Evolutionary conservation across 2,888 invertebrate genomes (phyloP), one percentile per base, ranked within the genome.

Genomic region (Drepana falcataria): DNA sequence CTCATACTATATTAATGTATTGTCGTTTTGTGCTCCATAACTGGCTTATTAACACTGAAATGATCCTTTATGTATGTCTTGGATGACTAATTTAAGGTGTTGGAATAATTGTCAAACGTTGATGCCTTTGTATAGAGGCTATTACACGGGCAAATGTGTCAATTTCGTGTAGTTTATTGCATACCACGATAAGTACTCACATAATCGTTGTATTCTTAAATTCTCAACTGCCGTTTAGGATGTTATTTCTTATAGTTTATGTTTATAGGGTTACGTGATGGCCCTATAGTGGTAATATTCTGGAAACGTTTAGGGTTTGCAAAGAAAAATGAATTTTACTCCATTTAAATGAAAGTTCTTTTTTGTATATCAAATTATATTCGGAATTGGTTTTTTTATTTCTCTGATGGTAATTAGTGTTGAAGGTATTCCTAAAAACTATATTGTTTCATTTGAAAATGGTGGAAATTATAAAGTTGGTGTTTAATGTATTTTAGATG

Each of bases 1-100:
- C 77, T 83, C 80, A 79, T 79, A 75, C 75, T 65, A 69, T 73
- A 81, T 81, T 79, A 76, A 77, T 79, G 79, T 79, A 81, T 80
- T 83, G 75, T 85, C 74, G 74, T 80, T 75, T 78, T 73, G 75
- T 76, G 70, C 69, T 67, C 68, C 68, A 71, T 76, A 66, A 68
- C 68, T 64, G 64, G 71, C 73, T 77, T 81, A 84, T 81, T 80
- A 81, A 77, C 74, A 73, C 73, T 68, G 61, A 65, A 72, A 70
- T 65, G 64, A 59, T 55, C 63, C 66, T 71, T 71, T 66, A 70
- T 75, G 56, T 73, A 62, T 58, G 53, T 62, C 69, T 71, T 66
- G 62, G 62, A 69, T 69, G 71, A 70, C 68, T 71, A 68, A 75
- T 73, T 71, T 69, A 65, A 68, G 58, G 67, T 73, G 68, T 70